Evolutionary conservation across 2,797 vertebrate species (phyloP), one percentile per base, ranked within the genome.

Genomic region (Neoniphon sammara): DNA sequence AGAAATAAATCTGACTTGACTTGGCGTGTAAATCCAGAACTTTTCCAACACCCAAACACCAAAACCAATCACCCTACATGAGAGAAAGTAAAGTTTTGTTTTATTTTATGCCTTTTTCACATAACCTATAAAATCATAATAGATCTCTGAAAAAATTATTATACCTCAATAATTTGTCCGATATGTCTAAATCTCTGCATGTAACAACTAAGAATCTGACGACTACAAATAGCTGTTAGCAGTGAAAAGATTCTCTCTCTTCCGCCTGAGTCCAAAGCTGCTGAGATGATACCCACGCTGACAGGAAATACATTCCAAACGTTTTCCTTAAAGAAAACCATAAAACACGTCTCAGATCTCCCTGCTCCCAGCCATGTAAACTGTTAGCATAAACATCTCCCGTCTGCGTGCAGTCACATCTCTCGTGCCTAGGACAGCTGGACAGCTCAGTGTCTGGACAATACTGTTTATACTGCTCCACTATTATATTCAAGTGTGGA

Each of bases 381-480:
- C 71, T 65, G 21, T 68, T 61, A 74, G 68, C 17, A 27, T 80
- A 85, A 88, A 85, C 69, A 82, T 76, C 66, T 81, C 47, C 34
- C 39, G 30, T 53, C 52, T 68, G 53, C 66, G 74, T 62, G 77
- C 44, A 61, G 70, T 53, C 75, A 80, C 68, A 34, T 80, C 68
- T 76, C 78, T 71, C 67, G 54, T 63, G 69, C 42, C 68, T 65
- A 54, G 70, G 81, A 71, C 76, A 88, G 78, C 85, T 85, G 80
- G 77, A 76, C 21, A 59, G 82, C 64, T 75, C 20, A 21, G 56
- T 7, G 77, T 77, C 83, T 83, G 83, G 66, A 82, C 57, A 68
- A 63, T 49, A 49, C 27, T 80, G 78, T 86, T 85, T 81, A 83
- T 21, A 65, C 66, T 69, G 65, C 44, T 58, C 36, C 44, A 31